Conservation (phyloP, 1,140 invertebrate species). For the Arctopsyche grandis region DNA sequence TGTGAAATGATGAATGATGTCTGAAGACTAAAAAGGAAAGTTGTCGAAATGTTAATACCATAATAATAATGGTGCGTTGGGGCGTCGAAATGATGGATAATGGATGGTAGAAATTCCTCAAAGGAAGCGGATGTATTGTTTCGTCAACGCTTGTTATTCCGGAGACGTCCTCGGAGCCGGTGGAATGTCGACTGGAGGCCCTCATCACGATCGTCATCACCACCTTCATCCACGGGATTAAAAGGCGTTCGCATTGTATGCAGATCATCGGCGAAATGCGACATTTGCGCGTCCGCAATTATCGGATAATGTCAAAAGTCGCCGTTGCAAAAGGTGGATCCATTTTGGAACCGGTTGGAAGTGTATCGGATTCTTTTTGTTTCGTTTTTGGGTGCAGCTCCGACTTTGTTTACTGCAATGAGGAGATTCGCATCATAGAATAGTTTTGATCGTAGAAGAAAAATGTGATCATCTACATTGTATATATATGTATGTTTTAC, state of each 20-base stretch:
- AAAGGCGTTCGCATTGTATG: constrained; percentile 23
- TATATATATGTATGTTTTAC: too few relatives aligned
- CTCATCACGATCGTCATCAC: not conserved
- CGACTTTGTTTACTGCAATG: not conserved
- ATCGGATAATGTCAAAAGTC: not conserved
- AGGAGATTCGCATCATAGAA: too few relatives aligned
- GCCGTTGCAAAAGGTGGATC: not conserved
- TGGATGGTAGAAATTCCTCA: not conserved
- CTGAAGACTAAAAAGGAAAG: too few relatives aligned
- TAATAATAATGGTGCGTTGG: too few relatives aligned
- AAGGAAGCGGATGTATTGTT: not conserved
- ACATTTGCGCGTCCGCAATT: not conserved
- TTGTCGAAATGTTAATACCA: too few relatives aligned
- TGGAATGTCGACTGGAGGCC: constrained; percentile 10
- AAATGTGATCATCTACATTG: too few relatives aligned
- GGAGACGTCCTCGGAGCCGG: not conserved
- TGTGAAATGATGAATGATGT: too few relatives aligned
- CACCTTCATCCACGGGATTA: not conserved
- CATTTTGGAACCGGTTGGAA: not conserved
- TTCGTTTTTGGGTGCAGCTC: not conserved
- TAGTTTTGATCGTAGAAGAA: too few relatives aligned
- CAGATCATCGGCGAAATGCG: constrained; percentile 2
- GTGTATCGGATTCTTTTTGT: not conserved
- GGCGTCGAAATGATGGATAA: not conserved
- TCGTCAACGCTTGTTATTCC: constrained; percentile 15